A percentile compares a stretch with the other conserved stretches of the same genome.
phyloP scores from a whole-genome alignment of 1,140 invertebrate species.

The Chionoecetes opilio region DNA sequence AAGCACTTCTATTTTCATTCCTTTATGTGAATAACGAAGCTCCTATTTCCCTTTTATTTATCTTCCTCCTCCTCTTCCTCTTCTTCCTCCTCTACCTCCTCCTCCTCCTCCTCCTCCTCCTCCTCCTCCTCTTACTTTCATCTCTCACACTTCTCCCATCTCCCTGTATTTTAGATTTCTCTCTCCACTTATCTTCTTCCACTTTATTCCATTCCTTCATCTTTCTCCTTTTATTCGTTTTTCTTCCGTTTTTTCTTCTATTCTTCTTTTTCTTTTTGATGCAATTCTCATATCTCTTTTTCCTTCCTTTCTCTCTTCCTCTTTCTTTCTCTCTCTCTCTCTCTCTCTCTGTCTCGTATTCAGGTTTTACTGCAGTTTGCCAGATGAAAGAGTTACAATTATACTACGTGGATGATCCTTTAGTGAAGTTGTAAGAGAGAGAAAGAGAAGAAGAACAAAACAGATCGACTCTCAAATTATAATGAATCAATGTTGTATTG shows the following conservation, averaged over 20 bases:
- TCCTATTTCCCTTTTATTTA: background rate
- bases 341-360: constrained; percentile 1
- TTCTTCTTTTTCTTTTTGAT: background rate
- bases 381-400: background rate
- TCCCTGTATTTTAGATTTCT: background rate
- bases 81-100: background rate
- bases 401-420: background rate
- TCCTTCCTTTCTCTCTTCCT: constrained; percentile 33
- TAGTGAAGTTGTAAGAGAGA: constrained; percentile 17
- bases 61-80: background rate
- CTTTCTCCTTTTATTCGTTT: background rate
- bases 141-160: background rate
- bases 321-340: constrained; percentile 20
- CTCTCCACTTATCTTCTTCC: background rate
- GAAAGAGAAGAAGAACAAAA: constrained; percentile 29
- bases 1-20: background rate
- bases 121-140: background rate
- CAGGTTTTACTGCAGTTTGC: no score
- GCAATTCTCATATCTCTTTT: background rate
- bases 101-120: background rate
- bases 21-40: background rate
- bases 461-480: no score
- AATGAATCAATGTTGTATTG: no score
- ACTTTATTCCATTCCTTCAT: background rate
- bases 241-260: background rate